Percentiles rank a stretch among this genome's conserved stretches.
phyloP scores from a whole-genome alignment of 2,797 vertebrate genomes.

The Poeciliopsis turneri region DNA sequence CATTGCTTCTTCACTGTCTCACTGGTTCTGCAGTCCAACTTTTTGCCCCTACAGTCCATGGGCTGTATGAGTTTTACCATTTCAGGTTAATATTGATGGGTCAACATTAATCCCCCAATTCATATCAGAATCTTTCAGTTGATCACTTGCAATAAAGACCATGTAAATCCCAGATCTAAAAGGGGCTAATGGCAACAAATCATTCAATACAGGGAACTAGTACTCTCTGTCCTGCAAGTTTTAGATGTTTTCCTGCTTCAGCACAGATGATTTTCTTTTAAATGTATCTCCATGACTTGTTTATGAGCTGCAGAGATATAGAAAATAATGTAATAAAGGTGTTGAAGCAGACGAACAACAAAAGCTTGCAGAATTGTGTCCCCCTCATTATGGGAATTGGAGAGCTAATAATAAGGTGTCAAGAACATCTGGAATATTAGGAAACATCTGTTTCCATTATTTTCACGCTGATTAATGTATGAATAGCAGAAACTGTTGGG shows the following conservation, averaged over 20 bases:
- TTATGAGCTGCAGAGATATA: neutral
- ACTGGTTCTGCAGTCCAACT: too few relatives aligned
- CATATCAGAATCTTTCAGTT: too few relatives aligned
- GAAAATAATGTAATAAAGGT: neutral
- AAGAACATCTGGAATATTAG: neutral
- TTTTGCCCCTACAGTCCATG: too few relatives aligned
- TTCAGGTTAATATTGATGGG: too few relatives aligned
- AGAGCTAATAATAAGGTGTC: neutral
- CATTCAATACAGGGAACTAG: neutral
- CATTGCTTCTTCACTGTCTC: too few relatives aligned
- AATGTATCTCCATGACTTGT: neutral
- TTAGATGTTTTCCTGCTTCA: neutral
- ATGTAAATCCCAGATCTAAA: too few relatives aligned
- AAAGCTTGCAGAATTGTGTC: neutral
- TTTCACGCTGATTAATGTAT: neutral
- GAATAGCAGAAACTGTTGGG: neutral
- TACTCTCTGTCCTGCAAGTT: neutral
- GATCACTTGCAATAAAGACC: too few relatives aligned
- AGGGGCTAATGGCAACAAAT: too few relatives aligned
- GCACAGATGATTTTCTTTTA: neutral
- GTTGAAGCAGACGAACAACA: neutral
- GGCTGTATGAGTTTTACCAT: too few relatives aligned
- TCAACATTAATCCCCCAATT: too few relatives aligned
- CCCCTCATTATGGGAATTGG: neutral
- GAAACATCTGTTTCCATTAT: neutral